Conservation (phyloP, 2,888 invertebrate species). For the Andrena marginata region DNA sequence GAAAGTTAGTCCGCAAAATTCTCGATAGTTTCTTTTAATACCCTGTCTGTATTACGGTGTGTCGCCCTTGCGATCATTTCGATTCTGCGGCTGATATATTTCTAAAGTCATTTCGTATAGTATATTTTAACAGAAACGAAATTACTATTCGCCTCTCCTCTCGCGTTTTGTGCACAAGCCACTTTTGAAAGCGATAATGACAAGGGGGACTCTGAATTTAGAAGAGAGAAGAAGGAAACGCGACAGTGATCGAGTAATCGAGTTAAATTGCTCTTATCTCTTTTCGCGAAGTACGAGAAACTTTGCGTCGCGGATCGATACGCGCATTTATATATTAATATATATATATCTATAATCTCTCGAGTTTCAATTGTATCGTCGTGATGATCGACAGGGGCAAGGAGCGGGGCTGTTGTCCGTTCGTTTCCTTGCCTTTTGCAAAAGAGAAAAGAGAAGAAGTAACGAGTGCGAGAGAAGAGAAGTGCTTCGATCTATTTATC, state of each 20-base stretch:
- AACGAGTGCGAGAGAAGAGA: slow-evolving; percentile 22
- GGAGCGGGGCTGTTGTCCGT: slow-evolving; percentile 24
- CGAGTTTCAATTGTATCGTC: slow-evolving; percentile 42
- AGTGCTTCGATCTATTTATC: slow-evolving; percentile 54
- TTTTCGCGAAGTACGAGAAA: slow-evolving; percentile 21
- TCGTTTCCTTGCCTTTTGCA: slow-evolving; percentile 18
- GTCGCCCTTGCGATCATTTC: slow-evolving; percentile 61
- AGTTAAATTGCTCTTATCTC: slow-evolving; percentile 38
- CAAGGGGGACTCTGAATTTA: not conserved
- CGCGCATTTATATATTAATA: slow-evolving; percentile 50
- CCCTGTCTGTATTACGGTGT: slow-evolving; percentile 69
- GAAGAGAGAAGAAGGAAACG: not conserved
- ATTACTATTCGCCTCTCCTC: slow-evolving; percentile 56
- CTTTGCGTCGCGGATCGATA: slow-evolving; percentile 29
- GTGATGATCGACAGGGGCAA: slow-evolving; percentile 28
- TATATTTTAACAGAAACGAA: slow-evolving; percentile 23
- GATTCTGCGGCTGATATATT: slow-evolving; percentile 62
- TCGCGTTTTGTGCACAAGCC: slow-evolving; percentile 30
- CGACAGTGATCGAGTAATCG: not conserved
- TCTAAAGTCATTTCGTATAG: slow-evolving; percentile 59
- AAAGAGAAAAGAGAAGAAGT: not conserved
- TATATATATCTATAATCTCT: slow-evolving; percentile 51
- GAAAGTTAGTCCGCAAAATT: slow-evolving; percentile 71
- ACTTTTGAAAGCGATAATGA: not conserved
- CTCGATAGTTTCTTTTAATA: slow-evolving; percentile 75